These are phyloP conservation scores for Parauchenoglanis ngamensis DNA, from an alignment of 2,797 vertebrate genomes.

Conservation along the genomic window DNA sequence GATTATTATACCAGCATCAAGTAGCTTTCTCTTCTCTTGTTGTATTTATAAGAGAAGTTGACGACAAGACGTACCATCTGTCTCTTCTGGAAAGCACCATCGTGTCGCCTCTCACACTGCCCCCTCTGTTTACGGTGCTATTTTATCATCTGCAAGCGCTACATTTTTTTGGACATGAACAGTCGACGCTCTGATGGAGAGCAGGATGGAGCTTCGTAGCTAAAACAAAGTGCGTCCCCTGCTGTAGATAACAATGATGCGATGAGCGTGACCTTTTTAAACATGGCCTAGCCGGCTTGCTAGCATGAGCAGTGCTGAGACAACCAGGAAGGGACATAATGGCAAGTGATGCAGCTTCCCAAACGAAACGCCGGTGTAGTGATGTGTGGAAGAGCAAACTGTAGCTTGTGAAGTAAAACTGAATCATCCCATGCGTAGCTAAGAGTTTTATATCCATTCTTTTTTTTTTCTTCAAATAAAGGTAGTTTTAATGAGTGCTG, in stretches of 20 bases:
- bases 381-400: neutral
- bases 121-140: neutral
- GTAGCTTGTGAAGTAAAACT: neutral
- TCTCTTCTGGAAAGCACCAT: neutral
- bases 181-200: neutral
- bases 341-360: neutral
- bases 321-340: too few relatives aligned
- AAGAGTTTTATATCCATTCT: neutral
- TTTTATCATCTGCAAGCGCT: neutral
- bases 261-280: neutral
- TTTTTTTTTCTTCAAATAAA: neutral
- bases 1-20: neutral
- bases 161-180: neutral
- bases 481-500: neutral
- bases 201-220: neutral
- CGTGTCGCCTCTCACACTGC: constrained; percentile 12
- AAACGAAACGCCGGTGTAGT: neutral
- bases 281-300: neutral
- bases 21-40: neutral
- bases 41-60: neutral
- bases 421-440: neutral
- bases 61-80: neutral
- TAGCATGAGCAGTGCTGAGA: neutral
- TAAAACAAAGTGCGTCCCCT: neutral
- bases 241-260: neutral